Conservation (phyloP, 2,888 invertebrate species). For the Didymodactylos carnosus region DNA sequence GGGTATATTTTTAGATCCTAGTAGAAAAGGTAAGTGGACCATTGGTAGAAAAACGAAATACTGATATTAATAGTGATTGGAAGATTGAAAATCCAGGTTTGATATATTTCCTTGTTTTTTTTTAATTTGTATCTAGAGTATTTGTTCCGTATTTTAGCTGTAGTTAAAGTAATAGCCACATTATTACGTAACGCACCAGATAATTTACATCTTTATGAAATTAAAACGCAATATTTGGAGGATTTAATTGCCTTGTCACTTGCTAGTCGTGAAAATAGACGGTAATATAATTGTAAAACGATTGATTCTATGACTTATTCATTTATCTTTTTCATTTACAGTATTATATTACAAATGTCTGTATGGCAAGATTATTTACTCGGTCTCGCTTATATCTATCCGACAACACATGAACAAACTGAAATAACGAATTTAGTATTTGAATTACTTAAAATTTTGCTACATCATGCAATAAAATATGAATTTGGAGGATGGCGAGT, state of each 20-base stretch:
- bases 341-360: constrained; percentile 92
- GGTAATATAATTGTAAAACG: constrained; percentile 33
- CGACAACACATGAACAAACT: constrained; percentile 65
- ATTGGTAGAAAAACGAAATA: neutral
- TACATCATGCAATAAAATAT: constrained; percentile 94
- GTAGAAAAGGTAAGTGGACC: neutral
- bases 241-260: constrained; percentile 95
- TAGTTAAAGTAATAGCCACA: constrained; percentile 92
- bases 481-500: constrained; percentile 99
- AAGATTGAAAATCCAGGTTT: neutral
- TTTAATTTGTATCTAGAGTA: constrained; percentile 7
- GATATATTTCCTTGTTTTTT: constrained; percentile 9
- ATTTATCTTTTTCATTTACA: neutral
- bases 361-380: constrained; percentile 98
- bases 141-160: constrained; percentile 60
- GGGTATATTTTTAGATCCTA: neutral
- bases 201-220: neutral
- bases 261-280: constrained; percentile 82
- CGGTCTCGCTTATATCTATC: constrained; percentile 80
- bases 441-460: constrained; percentile 78
- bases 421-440: constrained; percentile 95
- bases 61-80: neutral
- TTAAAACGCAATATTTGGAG: constrained; percentile 76
- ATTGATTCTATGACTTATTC: too few species aligned
- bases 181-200: constrained; percentile 47